Evolutionary conservation across 2,888 invertebrate genomes (phyloP), one percentile per base, ranked within the genome.

Genomic region (Polydrusus tereticollis): DNA sequence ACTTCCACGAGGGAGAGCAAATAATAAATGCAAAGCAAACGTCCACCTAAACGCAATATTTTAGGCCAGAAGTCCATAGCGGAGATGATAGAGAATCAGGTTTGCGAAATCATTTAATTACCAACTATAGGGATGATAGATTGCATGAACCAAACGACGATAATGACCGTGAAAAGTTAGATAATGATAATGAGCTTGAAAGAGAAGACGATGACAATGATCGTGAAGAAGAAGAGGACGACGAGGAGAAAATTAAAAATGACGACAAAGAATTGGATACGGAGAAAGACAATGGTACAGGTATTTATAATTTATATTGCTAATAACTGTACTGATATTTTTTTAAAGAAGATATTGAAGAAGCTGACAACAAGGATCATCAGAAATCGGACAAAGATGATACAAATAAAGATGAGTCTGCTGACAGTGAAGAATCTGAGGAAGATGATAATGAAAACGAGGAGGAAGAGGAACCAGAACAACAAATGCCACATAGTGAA

Each of bases 121-220:
- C 79, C 68, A 80, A 80, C 64, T 77, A 80, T 69, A 69, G 80
- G 36, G 80, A 80, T 58, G 78, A 82, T 58, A 78, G 52, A 23
- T 77, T 77, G 5, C 79, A 80, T 50, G 81, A 80, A 69, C 79
- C 80, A 33, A 14, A 18, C 12, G 63, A 74, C 18, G 74, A 80
- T 29, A 55, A 69, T 8, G 73, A 78, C 41, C 60, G 58, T 1
- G 64, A 74, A 26, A 45, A n/a, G n/a, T n/a, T n/a, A n/a, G n/a
- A n/a, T n/a, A n/a, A n/a, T n/a, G n/a, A n/a, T n/a, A n/a, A n/a
- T n/a, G n/a, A n/a, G n/a, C n/a, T n/a, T n/a, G n/a, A n/a, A n/a
- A n/a, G n/a, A n/a, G n/a, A n/a, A 33, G n/a, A 18, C 12, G 63
- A 74, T 21, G 74, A 80, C 23, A 55, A 69, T 8, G 73, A 78